phyloP scores from a whole-genome alignment of 2,797 vertebrate genomes.

The Tangara arthus region DNA sequence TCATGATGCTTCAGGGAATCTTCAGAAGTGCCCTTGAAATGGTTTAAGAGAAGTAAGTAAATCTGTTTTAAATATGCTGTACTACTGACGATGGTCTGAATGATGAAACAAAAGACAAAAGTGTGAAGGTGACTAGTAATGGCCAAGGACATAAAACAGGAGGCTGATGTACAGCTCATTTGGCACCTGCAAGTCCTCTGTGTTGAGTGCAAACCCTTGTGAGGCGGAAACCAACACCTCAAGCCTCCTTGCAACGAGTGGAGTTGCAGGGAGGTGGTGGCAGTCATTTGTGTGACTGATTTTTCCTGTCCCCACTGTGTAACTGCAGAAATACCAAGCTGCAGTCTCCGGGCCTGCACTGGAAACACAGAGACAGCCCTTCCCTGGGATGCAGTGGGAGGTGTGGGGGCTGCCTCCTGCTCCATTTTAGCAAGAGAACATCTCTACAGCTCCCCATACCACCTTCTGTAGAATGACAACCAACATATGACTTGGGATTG shows the following conservation, averaged over 20 bases:
- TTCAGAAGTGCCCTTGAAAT: neutral
- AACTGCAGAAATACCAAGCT: neutral
- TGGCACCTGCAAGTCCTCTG: neutral
- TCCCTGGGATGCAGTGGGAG: conserved; percentile 14
- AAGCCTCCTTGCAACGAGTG: neutral
- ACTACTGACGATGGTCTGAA: neutral
- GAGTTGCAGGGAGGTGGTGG: neutral
- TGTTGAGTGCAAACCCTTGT: accelerated
- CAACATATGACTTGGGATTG: conserved; percentile 54
- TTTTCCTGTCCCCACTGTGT: neutral
- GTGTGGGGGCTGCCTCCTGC: conserved; percentile 57
- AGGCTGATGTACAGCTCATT: neutral
- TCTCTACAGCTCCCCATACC: conserved; percentile 48
- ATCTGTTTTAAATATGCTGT: neutral
- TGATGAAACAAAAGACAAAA: neutral
- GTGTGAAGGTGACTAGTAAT: neutral
- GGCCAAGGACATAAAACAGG: neutral
- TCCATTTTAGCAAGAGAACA: conserved; percentile 53
- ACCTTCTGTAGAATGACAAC: conserved; percentile 62
- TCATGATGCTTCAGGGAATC: neutral
- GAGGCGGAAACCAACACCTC: neutral
- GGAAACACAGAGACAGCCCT: conserved; percentile 14
- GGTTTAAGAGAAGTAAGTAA: neutral
- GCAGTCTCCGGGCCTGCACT: neutral
- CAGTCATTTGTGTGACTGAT: neutral